Evolutionary conservation across 2,797 vertebrate genomes (phyloP).

Genomic region (Tapera naevia): DNA sequence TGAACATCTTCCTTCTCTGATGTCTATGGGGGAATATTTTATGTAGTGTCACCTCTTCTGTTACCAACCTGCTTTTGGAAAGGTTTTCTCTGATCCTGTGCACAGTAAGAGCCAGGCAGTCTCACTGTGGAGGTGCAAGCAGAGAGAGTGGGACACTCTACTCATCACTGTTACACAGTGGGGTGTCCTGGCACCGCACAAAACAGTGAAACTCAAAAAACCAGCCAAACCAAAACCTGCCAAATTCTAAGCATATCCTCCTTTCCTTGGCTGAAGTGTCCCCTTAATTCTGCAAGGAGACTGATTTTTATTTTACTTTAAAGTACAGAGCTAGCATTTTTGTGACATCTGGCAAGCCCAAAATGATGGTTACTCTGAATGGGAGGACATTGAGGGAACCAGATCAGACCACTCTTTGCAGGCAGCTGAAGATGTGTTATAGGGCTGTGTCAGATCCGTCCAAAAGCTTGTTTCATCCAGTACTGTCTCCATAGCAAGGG

Average conservation of each 20-base stretch:
- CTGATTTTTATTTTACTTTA: neutral
- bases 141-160: neutral
- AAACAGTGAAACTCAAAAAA: neutral
- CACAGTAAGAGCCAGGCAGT: neutral
- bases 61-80: accelerated
- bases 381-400: neutral
- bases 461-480: neutral
- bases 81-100: neutral
- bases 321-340: neutral
- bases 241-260: neutral
- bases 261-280: neutral
- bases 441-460: neutral
- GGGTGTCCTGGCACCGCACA: neutral
- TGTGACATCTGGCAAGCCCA: neutral
- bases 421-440: neutral
- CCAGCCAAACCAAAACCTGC: accelerated
- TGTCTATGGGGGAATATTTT: neutral
- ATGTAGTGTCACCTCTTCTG: neutral
- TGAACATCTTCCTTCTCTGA: neutral
- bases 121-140: neutral
- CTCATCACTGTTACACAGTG: neutral
- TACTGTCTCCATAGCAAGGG: neutral
- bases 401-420: neutral
- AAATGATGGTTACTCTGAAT: neutral
- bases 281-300: neutral